A percentile compares a stretch with the other conserved stretches of the same genome.
These are phyloP conservation scores for Abscondita cerata DNA, from an alignment of 2,888 invertebrate species.

Conservation along the genomic window DNA sequence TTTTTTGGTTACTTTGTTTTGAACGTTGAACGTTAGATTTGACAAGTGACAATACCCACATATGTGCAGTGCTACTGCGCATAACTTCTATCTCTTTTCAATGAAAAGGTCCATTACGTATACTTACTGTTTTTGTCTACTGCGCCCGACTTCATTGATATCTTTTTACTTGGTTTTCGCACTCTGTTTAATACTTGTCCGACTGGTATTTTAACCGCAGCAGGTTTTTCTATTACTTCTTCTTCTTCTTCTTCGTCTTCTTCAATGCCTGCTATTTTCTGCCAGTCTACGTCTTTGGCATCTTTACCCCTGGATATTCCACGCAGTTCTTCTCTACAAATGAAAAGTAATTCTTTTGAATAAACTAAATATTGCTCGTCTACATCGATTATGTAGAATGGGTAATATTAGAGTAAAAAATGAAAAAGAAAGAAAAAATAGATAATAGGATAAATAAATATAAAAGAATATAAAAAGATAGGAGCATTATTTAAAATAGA, in stretches of 20 bases:
- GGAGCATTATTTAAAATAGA: no score
- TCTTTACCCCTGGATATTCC: constrained; percentile 84
- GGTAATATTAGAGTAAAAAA: no score
- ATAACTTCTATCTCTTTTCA: no score
- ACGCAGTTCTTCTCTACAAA: constrained; percentile 77
- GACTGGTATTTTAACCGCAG: constrained; percentile 78
- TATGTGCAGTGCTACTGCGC: no score
- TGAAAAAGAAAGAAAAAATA: no score
- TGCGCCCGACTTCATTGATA: constrained; percentile 59
- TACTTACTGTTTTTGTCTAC: constrained; percentile 72
- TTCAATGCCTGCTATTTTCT: constrained; percentile 73
- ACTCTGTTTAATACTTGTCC: constrained; percentile 73
- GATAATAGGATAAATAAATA: no score
- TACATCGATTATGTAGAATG: not conserved
- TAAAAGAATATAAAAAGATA: no score
- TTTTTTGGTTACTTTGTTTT: no score
- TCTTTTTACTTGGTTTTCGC: constrained; percentile 71
- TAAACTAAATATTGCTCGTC: no score
- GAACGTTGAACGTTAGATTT: no score
- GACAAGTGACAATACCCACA: no score
- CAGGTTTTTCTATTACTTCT: constrained; percentile 73
- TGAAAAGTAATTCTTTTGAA: constrained; percentile 10
- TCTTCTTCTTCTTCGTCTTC: constrained; percentile 66
- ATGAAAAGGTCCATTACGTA: no score
- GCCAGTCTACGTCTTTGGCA: constrained; percentile 88